phyloP scores from a whole-genome alignment of 2,797 vertebrate species.

The Zenarchopterus dispar region DNA sequence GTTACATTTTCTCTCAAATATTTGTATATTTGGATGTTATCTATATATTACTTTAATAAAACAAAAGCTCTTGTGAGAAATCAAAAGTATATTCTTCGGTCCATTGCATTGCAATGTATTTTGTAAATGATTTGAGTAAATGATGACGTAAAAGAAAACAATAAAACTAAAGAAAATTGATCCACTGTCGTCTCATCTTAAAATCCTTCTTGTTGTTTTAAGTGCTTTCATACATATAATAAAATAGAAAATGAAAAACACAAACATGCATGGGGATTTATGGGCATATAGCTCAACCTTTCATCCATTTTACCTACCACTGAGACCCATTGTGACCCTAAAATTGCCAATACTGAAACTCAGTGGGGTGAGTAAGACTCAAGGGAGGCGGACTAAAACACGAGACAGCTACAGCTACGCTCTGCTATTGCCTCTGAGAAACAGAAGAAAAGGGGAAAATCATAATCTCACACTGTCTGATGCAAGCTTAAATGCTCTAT shows the following conservation, averaged over 20 bases:
- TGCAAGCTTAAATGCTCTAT: constrained; percentile 85
- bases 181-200: constrained; percentile 14
- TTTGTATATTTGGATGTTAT: constrained; percentile 7
- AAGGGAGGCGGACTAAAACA: constrained; percentile 49
- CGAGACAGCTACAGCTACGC: constrained; percentile 72
- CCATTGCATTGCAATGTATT: not conserved
- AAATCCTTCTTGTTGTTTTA: too few relatives aligned
- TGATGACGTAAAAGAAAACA: constrained; percentile 6
- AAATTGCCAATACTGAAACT: constrained; percentile 78
- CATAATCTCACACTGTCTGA: constrained; percentile 84
- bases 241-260: constrained; percentile 66
- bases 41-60: not conserved
- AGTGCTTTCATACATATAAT: too few relatives aligned
- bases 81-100: too few relatives aligned
- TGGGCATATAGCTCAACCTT: constrained; percentile 66
- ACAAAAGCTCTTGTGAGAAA: not conserved
- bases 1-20: not conserved
- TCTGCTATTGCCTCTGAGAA: constrained; percentile 69
- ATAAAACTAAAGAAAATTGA: constrained; percentile 53
- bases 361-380: constrained; percentile 66
- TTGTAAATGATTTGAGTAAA: not conserved
- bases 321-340: constrained; percentile 76
- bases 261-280: constrained; percentile 74
- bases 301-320: constrained; percentile 76
- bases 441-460: constrained; percentile 74